Base-by-base conservation (phyloP, 2,888 invertebrate genomes). In the Xanthorhoe designata region DNA sequence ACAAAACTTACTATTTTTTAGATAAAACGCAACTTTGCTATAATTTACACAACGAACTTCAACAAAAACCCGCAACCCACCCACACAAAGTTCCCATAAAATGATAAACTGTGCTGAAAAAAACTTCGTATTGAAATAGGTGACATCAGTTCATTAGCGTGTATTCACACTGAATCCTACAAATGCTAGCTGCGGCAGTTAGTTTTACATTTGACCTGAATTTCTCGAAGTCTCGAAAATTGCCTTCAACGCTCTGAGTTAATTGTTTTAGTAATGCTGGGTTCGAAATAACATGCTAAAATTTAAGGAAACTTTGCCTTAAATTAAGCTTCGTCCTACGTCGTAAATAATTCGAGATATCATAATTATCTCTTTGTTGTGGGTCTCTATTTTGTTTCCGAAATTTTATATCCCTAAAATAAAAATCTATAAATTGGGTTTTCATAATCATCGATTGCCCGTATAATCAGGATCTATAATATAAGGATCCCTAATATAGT, bases 101-200 rank as follows among this genome's bases (percentile, higher is more conserved):
- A 54, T 49, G 61, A 49, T 50, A 62, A 56, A 50, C 15, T 51
- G 50, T 49, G 50, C 55, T 29, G 17, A 38, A 55, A 13, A n/a
- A 55, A 64, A 53, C 53, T 35, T 51, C 15, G 47, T 47, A 64
- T 64, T 64, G 63, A 64, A n/a, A 64, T 15, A 15, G 53, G 53
- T 58, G 50, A 58, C 63, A 58, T 64, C 52, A 58, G 58, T 64
- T 64, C 63, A 64, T 58, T 58, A 64, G 52, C 47, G 52, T 53
- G 58, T 64, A 64, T 64, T 64, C 63, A 63, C 52, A 56, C 45
- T 58, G 57, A 63, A 45, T 45, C 32, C 57, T 57, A 58, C 53
- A 64, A 64, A 64, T 53, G 57, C 38, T 45, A 1, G 18, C 55
- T 15, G 45, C 13, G 47, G 63, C 58, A 58, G 58, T 58, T 58